Evolutionary conservation across 2,888 invertebrate species (phyloP).

Genomic region (Synergus umbraculus): DNA sequence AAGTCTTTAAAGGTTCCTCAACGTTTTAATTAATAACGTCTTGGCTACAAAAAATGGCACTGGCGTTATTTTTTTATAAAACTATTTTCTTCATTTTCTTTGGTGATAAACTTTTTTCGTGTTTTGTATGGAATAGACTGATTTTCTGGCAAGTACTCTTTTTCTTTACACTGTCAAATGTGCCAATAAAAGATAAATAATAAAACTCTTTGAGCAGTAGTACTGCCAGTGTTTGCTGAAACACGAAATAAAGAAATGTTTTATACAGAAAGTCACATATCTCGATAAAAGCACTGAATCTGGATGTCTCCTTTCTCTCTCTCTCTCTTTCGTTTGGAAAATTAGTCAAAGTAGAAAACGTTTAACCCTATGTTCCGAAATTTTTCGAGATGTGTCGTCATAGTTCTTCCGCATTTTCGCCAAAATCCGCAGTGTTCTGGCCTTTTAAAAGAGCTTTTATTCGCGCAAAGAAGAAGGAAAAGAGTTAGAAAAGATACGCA

Average conservation of each 20-base stretch:
- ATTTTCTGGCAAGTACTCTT: conserved; percentile 10
- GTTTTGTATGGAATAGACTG: not conserved
- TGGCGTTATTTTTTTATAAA: not conserved
- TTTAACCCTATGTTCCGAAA: not conserved
- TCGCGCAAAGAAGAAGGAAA: conserved; percentile 13
- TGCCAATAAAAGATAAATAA: conserved; percentile 14
- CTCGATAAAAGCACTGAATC: conserved; percentile 2
- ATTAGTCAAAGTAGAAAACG: conserved; percentile 17
- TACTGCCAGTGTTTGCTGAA: not conserved
- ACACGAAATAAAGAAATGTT: not conserved
- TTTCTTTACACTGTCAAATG: conserved; percentile 37
- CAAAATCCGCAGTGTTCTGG: conserved; percentile 36
- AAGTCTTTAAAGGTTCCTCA: not conserved
- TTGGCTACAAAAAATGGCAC: conserved; percentile 29
- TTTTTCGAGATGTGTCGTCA: conserved; percentile 20
- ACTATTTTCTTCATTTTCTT: not conserved
- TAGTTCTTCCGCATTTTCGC: conserved; percentile 39
- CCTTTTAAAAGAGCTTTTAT: conserved; percentile 20
- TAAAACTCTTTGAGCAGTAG: not conserved
- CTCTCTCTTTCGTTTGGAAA: conserved; percentile 14
- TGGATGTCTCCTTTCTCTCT: conserved; percentile 22
- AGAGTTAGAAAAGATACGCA: not conserved
- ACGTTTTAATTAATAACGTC: not conserved
- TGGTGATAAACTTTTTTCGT: not conserved
- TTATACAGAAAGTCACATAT: conserved; percentile 1